Evolutionary conservation across 1,140 invertebrate genomes (phyloP).

Genomic region (Pentalonia nigronervosa): DNA sequence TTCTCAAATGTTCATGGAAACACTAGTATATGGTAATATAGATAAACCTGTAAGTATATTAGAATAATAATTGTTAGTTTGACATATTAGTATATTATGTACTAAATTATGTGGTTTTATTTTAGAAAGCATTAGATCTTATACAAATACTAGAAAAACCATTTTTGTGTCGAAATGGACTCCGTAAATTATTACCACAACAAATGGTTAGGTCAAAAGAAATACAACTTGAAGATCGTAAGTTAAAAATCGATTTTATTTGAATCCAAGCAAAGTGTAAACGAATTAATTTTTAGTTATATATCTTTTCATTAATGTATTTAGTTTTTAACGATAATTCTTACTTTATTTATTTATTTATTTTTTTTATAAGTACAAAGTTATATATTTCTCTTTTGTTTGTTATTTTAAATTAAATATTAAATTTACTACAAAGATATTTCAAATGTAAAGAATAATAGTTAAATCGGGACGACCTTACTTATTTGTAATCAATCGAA

Average conservation of each 20-base stretch:
- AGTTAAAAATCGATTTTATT: slow-evolving; percentile 60
- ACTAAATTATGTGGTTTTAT: slow-evolving; percentile 61
- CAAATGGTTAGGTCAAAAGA: slow-evolving; percentile 83
- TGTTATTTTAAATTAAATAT: not conserved
- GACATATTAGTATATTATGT: not conserved
- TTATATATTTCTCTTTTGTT: not conserved
- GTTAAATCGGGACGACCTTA: not conserved
- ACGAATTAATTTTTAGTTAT: not conserved
- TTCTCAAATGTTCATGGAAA: slow-evolving; percentile 82
- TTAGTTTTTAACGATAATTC: too few relatives aligned
- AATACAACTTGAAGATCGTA: slow-evolving; percentile 83
- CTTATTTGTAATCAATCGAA: not conserved
- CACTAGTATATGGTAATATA: slow-evolving; percentile 85
- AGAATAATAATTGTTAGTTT: not conserved
- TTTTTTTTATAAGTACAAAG: not conserved
- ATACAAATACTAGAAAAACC: slow-evolving; percentile 56
- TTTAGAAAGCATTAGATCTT: slow-evolving; percentile 52
- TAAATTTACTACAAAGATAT: not conserved
- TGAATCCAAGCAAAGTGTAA: not conserved
- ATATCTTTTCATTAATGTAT: too few relatives aligned
- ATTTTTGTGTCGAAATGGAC: slow-evolving; percentile 63
- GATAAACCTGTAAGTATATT: slow-evolving; percentile 46
- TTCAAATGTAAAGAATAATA: not conserved
- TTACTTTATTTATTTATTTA: too few relatives aligned
- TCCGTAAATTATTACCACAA: slow-evolving; percentile 76